Conservation (phyloP, 2,113 vertebrate genomes). For the Dipodomys spectabilis region DNA sequence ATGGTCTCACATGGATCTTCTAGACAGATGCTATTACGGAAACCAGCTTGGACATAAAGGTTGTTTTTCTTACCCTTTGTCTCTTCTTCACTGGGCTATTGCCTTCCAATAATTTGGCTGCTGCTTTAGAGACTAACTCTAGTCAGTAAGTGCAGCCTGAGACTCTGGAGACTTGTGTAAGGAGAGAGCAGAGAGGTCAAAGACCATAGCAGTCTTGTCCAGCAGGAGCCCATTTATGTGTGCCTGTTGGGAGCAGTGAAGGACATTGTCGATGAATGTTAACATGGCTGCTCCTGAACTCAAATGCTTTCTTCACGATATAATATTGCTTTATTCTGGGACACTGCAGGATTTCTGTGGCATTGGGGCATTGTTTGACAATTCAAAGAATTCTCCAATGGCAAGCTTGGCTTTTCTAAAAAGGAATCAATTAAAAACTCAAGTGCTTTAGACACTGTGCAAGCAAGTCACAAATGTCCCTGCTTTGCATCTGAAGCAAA, state of each 20-base stretch:
- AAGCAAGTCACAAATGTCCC: constrained; percentile 72
- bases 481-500: constrained; percentile 67
- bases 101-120: constrained; percentile 19
- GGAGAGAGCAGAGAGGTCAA: constrained; percentile 30
- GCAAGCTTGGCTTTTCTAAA: constrained; percentile 65
- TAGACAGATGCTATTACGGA: constrained; percentile 1
- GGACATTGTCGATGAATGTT: constrained; percentile 54
- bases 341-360: constrained; percentile 66
- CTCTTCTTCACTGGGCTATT: background rate
- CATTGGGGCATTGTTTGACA: constrained; percentile 79
- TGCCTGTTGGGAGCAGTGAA: constrained; percentile 44
- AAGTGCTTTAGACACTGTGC: constrained; percentile 66
- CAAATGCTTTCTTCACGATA: constrained; percentile 57
- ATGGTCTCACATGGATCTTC: background rate
- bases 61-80: constrained; percentile 31
- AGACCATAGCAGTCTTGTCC: constrained; percentile 13
- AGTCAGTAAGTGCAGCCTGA: constrained; percentile 25
- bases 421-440: constrained; percentile 75
- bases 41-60: background rate
- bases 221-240: constrained; percentile 49
- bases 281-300: constrained; percentile 55
- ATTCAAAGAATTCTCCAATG: constrained; percentile 74
- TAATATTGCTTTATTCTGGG: constrained; percentile 62
- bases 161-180: background rate
- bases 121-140: background rate